Evolutionary conservation across 2,888 invertebrate species (phyloP).

Genomic region (Rugalucina vietnamica): DNA sequence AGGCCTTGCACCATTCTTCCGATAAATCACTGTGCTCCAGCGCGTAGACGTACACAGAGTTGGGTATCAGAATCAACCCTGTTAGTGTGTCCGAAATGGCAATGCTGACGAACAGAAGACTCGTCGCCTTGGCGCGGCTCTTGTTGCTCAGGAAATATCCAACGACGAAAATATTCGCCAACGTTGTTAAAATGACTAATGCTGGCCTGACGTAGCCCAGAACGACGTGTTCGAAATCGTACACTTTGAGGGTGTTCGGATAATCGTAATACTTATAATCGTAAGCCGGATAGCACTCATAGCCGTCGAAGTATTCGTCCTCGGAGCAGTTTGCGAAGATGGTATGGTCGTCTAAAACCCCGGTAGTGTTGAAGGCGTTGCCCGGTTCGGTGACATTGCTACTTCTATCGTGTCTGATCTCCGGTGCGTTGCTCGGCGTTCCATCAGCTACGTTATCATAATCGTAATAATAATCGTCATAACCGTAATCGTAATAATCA

Average conservation of each 20-base stretch:
- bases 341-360: no score
- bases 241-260: background rate
- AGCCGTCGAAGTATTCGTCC: no score
- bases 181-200: slow-evolving; percentile 35
- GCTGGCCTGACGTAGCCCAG: slow-evolving; percentile 41
- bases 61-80: slow-evolving; percentile 33
- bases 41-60: slow-evolving; percentile 48
- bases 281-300: no score
- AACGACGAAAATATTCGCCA: slow-evolving; percentile 9
- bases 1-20: slow-evolving; percentile 26
- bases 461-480: no score
- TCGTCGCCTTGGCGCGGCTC: background rate
- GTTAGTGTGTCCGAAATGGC: slow-evolving; percentile 14
- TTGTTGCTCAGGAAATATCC: background rate
- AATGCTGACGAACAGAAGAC: slow-evolving; percentile 9
- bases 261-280: background rate
- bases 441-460: no score
- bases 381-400: no score
- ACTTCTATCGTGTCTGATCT: no score
- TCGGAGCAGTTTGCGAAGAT: no score
- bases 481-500: no score
- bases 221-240: slow-evolving; percentile 32
- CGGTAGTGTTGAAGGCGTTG: no score
- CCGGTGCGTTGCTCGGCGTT: no score
- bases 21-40: slow-evolving; percentile 1